Base-by-base conservation (phyloP, 1,140 invertebrate species). In the Tigriopus japonicus region DNA sequence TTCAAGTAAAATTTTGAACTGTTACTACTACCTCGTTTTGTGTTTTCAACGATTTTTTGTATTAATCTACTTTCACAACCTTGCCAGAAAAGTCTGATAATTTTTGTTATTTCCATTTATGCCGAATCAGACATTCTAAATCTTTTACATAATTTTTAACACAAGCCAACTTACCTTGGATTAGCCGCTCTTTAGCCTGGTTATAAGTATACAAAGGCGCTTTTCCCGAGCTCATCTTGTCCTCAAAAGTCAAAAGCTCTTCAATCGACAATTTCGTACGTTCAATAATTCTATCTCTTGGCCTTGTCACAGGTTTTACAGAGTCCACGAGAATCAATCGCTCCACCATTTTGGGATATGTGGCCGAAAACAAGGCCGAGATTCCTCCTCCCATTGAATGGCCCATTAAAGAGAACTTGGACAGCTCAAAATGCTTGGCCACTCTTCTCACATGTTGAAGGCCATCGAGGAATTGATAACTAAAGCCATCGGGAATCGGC, bases 401-500 rank as follows among this genome's bases (percentile, higher is more conserved):
- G 1, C 55, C 55, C 13, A 58, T 14, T 10, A 58, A 23, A 17
- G 28, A 17, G 35, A 35, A 58, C 35, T 23, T 58, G 15, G 35
- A 28, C 14, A 58, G 15, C n/a, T 58, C 40, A 6, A 41, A 58
- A 19, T 58, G 41, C 12, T 17, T 14, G 3, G 55, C 55, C 15
- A 58, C 28, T 58, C 55, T 40, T 15, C 55, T 6, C 1, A 58
- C 6, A 42, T 41, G 42, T 10, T 23, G 17, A 14, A 41, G 17
- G 2, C 17, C 17, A 9, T 58, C 55, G 1, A 43, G n/a, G 35
- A 41, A 58, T 3, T 58, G 28, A 42, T 66, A 66, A 15, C 64
- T 64, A 55, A 63, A 67, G 6, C 67, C 67, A 2, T 64, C 52
- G 6, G 66, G 64, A 40, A 68, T 65, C 58, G 68, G 68, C 49